Evolutionary conservation across 2,888 invertebrate genomes (phyloP), one percentile per base, ranked within the genome.

Genomic region (Latrodectus elegans): DNA sequence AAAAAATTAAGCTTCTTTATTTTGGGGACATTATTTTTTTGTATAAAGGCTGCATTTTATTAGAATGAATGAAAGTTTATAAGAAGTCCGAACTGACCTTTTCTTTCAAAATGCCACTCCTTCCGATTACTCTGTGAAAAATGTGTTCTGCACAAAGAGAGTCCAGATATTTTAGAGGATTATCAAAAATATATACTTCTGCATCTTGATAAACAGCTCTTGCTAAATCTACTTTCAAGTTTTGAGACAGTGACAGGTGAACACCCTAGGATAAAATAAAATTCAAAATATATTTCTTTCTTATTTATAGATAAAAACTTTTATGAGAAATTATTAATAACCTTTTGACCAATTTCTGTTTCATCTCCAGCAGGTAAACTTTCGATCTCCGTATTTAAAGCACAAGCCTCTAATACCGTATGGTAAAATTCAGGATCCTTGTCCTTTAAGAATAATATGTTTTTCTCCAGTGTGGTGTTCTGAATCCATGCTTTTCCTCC

Each of bases 301-400:
- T 70, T 9, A 15, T 9, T 11, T 8, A 49, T 3, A 15, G 8
- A 6, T 22, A 14, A 70, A 38, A 11, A 49, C 17, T 70, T 22
- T 12, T 11, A 73, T 4, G 15, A 52, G 9, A 53, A 52, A 73
- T 14, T 14, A 14, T 60, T 60, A 22, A n/a, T 67, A 83, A 83
- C 87, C 78, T 94, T 94, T 91, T 94, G 94, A 70, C 94, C 94
- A 85, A 94, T 94, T 91, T 94, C 94, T 8, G 94, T 94, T 90
- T 92, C 91, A 90, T 94, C 94, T 8, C 93, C 93, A 12, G 92
- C 93, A 6, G 93, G 93, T 55, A 94, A 91, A 89, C 93, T 93
- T 22, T 92, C 92, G 79, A 93, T 91, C 89, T 94, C 94, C 4
- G 92, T 91, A 11, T 90, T 90, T 60, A 94, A 91, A 4, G 93